Evolutionary conservation across 2,113 vertebrate species (phyloP), one percentile per base, ranked within the genome.

Genomic region (Solenodon paradoxus): DNA sequence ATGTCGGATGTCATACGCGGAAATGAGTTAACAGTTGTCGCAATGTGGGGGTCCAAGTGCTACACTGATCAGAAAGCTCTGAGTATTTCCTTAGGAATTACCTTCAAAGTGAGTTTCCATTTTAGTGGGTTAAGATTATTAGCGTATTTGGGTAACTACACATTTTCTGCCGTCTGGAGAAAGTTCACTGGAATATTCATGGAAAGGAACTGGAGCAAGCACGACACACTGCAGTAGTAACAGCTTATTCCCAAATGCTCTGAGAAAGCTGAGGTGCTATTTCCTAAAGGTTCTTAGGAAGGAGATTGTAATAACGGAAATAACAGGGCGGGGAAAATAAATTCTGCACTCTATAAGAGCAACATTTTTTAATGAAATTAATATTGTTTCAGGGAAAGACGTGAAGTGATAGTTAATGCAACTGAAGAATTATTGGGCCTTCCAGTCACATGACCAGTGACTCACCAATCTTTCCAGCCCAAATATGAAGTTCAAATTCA

Each of bases 31-130:
- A 51, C n/a, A 85, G 32, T 9, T 80, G 42, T 79, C 57, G 69
- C 19, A 8, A 9, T 69, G 47, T 77, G 15, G 24, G 38, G 9
- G 32, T 45, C 4, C 45, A 49, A 15, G 53, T 35, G 19, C 35
- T 66, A 69, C 20, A 28, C 42, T 10, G n/a, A 57, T 94, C 45
- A 93, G 53, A 42, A 87, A 61, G 78, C 42, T 51, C 10, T 20
- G 15, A 35, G 24, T 83, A 84, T 49, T 74, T 92, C 35, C 9
- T 96, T 40, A 81, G 42, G 38, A 92, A 89, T 75, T 89, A 82
- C 0, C 7, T 88, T 92, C 32, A 59, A 94, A 88, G 45, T 80
- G 30, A 92, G 28, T 79, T 89, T 95, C 38, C 88, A 28, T 90
- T 86, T 87, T 66, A 66, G 35, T 61, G 22, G 69, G 32, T 89